Conservation (phyloP, 2,888 invertebrate genomes). For the Morpho helenor region DNA sequence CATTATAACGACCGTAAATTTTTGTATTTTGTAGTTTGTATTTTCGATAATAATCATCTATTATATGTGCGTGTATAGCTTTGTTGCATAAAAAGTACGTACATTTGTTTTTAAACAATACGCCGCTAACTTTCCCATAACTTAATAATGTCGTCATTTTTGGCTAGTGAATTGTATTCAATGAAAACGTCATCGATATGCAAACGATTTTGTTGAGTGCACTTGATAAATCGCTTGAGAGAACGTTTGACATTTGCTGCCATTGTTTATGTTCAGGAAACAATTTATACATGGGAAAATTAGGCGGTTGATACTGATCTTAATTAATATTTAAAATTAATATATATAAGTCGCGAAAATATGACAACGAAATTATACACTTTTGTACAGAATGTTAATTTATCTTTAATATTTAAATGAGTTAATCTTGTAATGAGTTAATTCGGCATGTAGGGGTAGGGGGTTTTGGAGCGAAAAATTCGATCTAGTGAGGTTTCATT, state of each 20-base stretch:
- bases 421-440: no score
- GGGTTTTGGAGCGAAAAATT: no score
- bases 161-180: slow-evolving; percentile 15
- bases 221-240: slow-evolving; percentile 43
- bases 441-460: no score
- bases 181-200: slow-evolving; percentile 59
- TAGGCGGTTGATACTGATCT: neutral
- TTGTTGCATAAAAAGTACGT: no score
- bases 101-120: slow-evolving; percentile 3
- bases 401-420: no score
- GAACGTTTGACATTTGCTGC: slow-evolving; percentile 52
- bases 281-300: slow-evolving; percentile 47
- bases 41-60: neutral
- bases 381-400: no score
- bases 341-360: no score
- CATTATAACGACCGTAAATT: neutral
- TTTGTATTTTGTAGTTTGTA: neutral
- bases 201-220: slow-evolving; percentile 64
- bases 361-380: no score
- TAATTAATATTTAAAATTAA: no score
- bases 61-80: neutral
- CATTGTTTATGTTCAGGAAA: slow-evolving; percentile 51
- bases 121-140: slow-evolving; percentile 15
- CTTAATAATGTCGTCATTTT: slow-evolving; percentile 3
- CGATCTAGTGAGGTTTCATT: no score